phyloP scores from a whole-genome alignment of 2,113 vertebrate species.

The Murina feae region DNA sequence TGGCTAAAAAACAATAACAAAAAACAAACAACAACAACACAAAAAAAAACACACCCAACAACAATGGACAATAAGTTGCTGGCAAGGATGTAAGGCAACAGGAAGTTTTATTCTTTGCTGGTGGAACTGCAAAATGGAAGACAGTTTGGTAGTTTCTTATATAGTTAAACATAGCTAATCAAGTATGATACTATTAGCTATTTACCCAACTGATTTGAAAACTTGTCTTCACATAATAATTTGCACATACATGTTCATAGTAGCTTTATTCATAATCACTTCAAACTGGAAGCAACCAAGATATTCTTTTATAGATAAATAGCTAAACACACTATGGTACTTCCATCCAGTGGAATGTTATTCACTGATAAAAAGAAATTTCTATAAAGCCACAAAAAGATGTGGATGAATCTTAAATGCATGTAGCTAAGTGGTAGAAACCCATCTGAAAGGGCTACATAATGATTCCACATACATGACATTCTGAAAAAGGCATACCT shows the following conservation, averaged over 20 bases:
- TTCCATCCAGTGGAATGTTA: neutral
- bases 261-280: neutral
- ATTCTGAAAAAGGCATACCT: neutral
- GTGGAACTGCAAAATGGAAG: neutral
- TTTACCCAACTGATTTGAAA: slow-evolving; percentile 12
- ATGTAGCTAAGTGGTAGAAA: neutral
- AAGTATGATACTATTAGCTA: neutral
- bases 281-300: neutral
- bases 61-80: neutral
- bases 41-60: too few relatives aligned
- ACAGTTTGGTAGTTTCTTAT: neutral
- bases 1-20: too few relatives aligned
- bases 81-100: neutral
- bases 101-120: neutral
- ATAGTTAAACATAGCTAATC: neutral
- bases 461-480: neutral
- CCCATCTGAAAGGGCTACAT: neutral
- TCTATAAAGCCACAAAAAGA: neutral
- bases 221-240: neutral
- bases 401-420: neutral
- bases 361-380: neutral
- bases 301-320: neutral
- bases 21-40: too few relatives aligned
- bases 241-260: neutral
- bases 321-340: neutral